phyloP scores from a whole-genome alignment of 2,888 invertebrate genomes.

The Pteria penguin region DNA sequence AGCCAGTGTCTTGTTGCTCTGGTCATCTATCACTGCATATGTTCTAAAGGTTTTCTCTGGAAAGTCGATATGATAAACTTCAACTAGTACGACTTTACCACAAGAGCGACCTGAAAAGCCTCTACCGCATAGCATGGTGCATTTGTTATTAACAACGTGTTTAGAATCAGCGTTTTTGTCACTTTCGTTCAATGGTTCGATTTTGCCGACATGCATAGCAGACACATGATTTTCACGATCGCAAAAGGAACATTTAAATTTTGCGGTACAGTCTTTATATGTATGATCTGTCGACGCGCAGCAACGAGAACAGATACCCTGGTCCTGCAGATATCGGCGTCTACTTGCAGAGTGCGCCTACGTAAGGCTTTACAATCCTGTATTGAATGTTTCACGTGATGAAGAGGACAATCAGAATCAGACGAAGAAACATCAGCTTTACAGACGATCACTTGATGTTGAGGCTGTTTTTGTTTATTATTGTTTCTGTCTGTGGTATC shows the following conservation, averaged over 20 bases:
- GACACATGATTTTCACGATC: neutral
- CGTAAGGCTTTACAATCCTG: neutral
- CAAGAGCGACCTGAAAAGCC: neutral
- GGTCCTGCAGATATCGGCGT: neutral
- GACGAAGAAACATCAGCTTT: neutral
- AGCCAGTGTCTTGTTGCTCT: neutral
- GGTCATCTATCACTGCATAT: neutral
- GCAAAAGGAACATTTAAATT: neutral
- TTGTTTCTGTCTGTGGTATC: neutral
- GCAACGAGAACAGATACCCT: neutral
- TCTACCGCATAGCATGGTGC: neutral
- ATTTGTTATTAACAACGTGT: neutral
- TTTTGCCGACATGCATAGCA: neutral
- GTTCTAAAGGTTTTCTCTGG: neutral
- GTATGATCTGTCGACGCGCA: neutral
- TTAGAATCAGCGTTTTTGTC: neutral
- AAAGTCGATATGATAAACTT: neutral
- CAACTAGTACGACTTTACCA: neutral
- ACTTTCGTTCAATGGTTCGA: neutral
- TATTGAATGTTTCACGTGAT: neutral
- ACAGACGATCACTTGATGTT: neutral
- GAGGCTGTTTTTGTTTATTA: neutral
- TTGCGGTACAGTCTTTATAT: neutral
- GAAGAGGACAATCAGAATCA: neutral
- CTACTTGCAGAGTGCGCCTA: neutral